phyloP scores from a whole-genome alignment of 1,140 invertebrate genomes.

The Cylas formicarius region DNA sequence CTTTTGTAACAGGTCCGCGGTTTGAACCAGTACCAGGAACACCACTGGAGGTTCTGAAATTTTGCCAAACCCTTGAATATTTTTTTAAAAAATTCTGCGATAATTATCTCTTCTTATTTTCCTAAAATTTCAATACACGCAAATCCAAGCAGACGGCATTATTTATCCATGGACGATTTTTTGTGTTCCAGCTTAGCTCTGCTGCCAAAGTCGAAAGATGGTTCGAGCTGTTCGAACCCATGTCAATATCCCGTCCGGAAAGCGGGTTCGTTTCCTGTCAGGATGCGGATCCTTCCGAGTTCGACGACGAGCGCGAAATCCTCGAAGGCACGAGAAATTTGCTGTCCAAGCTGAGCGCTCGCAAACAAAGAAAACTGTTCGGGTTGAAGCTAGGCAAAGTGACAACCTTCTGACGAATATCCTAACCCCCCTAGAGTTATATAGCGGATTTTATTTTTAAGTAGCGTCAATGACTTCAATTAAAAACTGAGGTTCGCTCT shows the following conservation, averaged over 20 bases:
- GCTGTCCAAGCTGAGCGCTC: slow-evolving; percentile 55
- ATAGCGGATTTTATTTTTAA: no score
- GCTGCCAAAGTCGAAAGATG: slow-evolving; percentile 64
- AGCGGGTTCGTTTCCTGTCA: slow-evolving; percentile 60
- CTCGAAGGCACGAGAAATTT: slow-evolving; percentile 51
- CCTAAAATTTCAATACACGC: no score
- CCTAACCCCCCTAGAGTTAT: no score
- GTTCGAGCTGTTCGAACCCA: slow-evolving; percentile 59
- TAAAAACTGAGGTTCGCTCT: no score
- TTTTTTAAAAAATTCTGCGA: no score
- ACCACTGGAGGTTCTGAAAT: no score
- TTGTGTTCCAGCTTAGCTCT: slow-evolving; percentile 51
- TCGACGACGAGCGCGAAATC: slow-evolving; percentile 46
- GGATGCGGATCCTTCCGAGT: slow-evolving; percentile 38
- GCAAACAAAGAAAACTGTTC: slow-evolving; percentile 57
- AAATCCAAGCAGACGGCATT: no score
- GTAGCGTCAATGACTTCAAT: no score
- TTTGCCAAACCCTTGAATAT: no score
- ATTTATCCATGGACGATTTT: not conserved
- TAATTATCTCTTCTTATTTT: no score
- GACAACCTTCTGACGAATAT: slow-evolving; percentile 50
- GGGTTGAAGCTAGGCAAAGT: slow-evolving; percentile 58
- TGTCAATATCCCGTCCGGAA: slow-evolving; percentile 58
- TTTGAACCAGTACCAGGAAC: no score
- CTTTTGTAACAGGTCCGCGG: no score